Evolutionary conservation across 2,888 invertebrate genomes (phyloP).

Genomic region (Sinhomidia bicolor): DNA sequence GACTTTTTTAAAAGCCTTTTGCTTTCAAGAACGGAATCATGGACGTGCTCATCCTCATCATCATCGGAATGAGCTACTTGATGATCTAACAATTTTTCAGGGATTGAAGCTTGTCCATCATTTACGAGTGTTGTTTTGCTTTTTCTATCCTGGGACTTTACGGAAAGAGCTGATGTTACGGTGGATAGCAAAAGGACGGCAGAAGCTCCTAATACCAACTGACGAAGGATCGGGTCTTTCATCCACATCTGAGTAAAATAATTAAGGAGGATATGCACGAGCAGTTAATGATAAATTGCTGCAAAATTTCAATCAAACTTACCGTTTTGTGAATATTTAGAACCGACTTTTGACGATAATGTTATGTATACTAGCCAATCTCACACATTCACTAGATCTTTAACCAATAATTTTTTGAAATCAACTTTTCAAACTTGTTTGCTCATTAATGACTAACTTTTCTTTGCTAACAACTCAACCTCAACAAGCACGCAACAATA

Average conservation of each 20-base stretch:
- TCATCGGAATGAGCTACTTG: constrained; percentile 41
- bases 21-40: constrained; percentile 6
- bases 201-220: constrained; percentile 1
- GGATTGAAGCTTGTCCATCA: background rate
- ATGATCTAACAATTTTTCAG: background rate
- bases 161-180: constrained; percentile 20
- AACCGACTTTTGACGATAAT: too few species aligned
- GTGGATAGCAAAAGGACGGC: background rate
- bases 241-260: constrained; percentile 22
- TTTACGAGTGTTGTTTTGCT: background rate
- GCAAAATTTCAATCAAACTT: too few species aligned
- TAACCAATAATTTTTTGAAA: background rate
- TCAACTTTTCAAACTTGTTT: constrained; percentile 1
- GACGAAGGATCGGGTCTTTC: background rate
- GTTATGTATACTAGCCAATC: too few species aligned
- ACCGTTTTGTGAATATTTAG: too few species aligned
- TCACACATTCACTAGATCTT: too few species aligned
- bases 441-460: background rate
- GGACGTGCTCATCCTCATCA: background rate
- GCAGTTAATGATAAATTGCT: too few species aligned
- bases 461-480: background rate
- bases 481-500: background rate
- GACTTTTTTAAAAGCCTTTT: constrained; percentile 16
- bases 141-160: background rate
- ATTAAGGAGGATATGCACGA: too few species aligned